Conservation (phyloP, 1,140 invertebrate species). For the Galendromus occidentalis region DNA sequence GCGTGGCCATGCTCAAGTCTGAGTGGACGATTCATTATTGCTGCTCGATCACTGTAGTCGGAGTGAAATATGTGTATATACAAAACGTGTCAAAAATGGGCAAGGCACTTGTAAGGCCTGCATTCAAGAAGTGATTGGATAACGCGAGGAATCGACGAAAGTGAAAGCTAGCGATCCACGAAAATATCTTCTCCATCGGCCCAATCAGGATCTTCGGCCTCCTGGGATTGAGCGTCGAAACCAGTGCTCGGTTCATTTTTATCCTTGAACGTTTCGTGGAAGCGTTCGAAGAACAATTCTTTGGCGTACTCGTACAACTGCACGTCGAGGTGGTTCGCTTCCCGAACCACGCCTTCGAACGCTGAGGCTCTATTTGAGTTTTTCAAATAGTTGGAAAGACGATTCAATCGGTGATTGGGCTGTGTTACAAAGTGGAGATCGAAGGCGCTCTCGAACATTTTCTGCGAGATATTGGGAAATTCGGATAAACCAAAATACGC, state of each 20-base stretch:
- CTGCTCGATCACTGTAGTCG: too few relatives aligned
- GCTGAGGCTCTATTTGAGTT: conserved; percentile 16
- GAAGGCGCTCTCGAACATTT: conserved; percentile 29
- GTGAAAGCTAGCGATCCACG: conserved; percentile 1
- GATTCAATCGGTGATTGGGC: conserved; percentile 10
- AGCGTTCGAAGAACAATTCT: conserved; percentile 27
- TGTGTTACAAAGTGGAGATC: conserved; percentile 21
- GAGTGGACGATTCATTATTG: too few relatives aligned
- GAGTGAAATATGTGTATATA: too few relatives aligned
- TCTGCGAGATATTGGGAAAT: conserved; percentile 26
- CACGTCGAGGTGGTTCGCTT: conserved; percentile 27
- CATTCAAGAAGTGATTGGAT: too few relatives aligned
- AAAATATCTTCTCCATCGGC: conserved; percentile 4
- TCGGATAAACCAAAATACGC: conserved; percentile 30
- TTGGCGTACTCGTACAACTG: conserved; percentile 30
- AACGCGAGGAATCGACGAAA: too few relatives aligned
- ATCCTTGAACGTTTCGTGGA: conserved; percentile 9
- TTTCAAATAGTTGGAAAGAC: conserved; percentile 14
- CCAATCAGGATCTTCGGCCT: conserved; percentile 3
- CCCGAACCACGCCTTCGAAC: conserved; percentile 21
- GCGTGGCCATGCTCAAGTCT: too few relatives aligned
- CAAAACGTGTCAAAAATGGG: too few relatives aligned
- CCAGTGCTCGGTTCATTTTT: too few relatives aligned
- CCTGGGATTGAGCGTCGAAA: too few relatives aligned
- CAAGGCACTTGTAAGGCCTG: too few relatives aligned